Evolutionary conservation across 2,113 vertebrate genomes (phyloP), one percentile per base, ranked within the genome.

Genomic region (Acrocephalus arundinaceus): DNA sequence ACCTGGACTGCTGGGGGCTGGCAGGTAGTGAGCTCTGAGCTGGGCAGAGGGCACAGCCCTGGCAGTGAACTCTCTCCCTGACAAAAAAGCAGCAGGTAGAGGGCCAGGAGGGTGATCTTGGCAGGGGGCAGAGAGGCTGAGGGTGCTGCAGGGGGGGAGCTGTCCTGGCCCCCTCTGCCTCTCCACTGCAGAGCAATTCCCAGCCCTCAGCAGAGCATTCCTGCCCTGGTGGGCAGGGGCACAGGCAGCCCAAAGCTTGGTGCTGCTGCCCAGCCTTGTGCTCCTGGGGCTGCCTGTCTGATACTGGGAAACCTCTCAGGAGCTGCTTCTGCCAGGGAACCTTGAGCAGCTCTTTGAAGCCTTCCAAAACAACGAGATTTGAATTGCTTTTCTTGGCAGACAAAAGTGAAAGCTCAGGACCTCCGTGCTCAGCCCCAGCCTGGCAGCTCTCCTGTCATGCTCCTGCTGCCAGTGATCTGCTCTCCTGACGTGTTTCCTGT

Each of bases 401-500:
- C 4, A 10, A 0, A 25, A 66, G n/a, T 2, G 4, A 6, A 24
- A 68, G 39, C 52, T 30, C 20, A 31, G 61, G 23, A 9, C 43
- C 17, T 33, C 16, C 0, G 0, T 19, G 68, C 77, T 18, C 46
- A 4, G 17, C 18, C n/a, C 0, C 73, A 87, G 48, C 17, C 68
- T 22, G 11, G 59, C 85, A 68, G 77, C 73, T 20, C 30, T 63
- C 7, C 33, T 1, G 7, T 5, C 45, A 1, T 1, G 3, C 43
- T 31, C 3, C 0, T 10, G 37, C 73, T 63, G 73, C 3, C 43
- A n/a, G 22, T 0, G 18, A 31, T 19, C 39, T 0, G 5, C 61
- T 55, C 12, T 70, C 48, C 30, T 11, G 28, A 4, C 1, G 0
- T 10, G 24, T 20, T 51, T 21, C 39, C 55, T 54, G 33, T 21